Evolutionary conservation across 2,797 vertebrate genomes (phyloP), one percentile per base, ranked within the genome.

Genomic region (Mus caroli): DNA sequence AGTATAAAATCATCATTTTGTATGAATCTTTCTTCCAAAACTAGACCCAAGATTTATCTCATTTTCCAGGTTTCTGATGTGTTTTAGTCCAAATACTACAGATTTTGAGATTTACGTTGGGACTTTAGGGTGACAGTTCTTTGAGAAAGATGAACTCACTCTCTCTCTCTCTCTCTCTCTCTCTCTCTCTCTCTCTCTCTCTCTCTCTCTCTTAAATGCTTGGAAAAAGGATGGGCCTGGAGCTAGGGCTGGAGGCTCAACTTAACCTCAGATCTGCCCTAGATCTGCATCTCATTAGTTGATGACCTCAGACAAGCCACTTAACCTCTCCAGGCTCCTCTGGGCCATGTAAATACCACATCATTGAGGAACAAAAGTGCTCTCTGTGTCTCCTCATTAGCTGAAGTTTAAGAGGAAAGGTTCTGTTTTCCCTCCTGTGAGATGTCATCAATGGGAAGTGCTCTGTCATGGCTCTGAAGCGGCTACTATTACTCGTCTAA

Each of bases 391-490:
- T 95, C 75, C 78, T 64, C 78, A 56, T 92, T 84, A 91, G 60
- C 78, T 92, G 46, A 80, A 83, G 83, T 95, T 77, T 88, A 89
- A 67, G 69, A 73, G 95, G 77, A 60, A 96, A 84, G 73, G n/a
- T 54, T 92, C 87, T 91, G 92, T 79, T 97, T 95, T 79, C 40
- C 90, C 60, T 94, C 73, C 91, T 62, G 34, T 40, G 90, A 92
- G 86, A 77, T 58, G 78, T 80, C 90, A 82, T 80, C 73, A 28
- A 11, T 56, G 52, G 64, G 17, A 67, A 88, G 92, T 37, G 14
- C 52, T 90, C 76, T 4, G 58, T 56, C 46, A 0, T 12, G 12
- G 34, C 94, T 94, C 58, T 67, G 90, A 94, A 92, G 87, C 64
- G 79, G 62, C 52, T 43, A 52, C 78, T 73, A 76, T 75, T 71